These are phyloP conservation scores for Larimichthys polyactis DNA, from an alignment of 2,113 vertebrate species.

Conservation along the genomic window DNA sequence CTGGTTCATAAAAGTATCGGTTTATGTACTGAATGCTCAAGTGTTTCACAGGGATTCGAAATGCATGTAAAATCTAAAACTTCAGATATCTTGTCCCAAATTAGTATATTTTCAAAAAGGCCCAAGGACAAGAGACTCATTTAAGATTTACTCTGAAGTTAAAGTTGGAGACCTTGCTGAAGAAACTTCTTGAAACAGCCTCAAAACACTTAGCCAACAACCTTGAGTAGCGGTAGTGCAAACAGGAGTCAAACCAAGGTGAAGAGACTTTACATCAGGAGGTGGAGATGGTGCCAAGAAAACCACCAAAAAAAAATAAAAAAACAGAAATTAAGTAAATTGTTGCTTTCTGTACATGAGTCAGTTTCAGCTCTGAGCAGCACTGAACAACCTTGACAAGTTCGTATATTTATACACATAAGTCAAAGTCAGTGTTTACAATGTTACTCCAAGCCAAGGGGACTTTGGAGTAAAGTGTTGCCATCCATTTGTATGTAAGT, in stretches of 20 bases:
- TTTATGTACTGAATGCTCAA: not conserved
- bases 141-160: slow-evolving; percentile 41
- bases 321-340: slow-evolving; percentile 50
- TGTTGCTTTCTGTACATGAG: slow-evolving; percentile 62
- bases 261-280: slow-evolving; percentile 57
- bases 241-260: slow-evolving; percentile 64
- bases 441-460: slow-evolving; percentile 74
- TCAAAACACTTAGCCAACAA: slow-evolving; percentile 44
- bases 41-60: slow-evolving; percentile 11
- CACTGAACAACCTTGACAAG: slow-evolving; percentile 78
- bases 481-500: slow-evolving; percentile 78
- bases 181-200: slow-evolving; percentile 53
- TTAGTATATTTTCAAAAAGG: slow-evolving; percentile 25
- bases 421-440: slow-evolving; percentile 71
- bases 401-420: slow-evolving; percentile 64
- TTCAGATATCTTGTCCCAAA: slow-evolving; percentile 16
- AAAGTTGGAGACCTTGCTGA: slow-evolving; percentile 37
- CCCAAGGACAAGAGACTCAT: slow-evolving; percentile 65
- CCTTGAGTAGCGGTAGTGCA: slow-evolving; percentile 52
- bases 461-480: slow-evolving; percentile 71
- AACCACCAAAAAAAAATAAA: slow-evolving; percentile 1
- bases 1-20: not conserved
- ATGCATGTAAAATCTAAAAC: slow-evolving; percentile 12
- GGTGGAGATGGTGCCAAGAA: slow-evolving; percentile 54
- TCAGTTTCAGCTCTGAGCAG: slow-evolving; percentile 52